Percentiles rank a stretch among this genome's conserved stretches.
phyloP scores from a whole-genome alignment of 2,888 invertebrate genomes.

The Gibbula magus region DNA sequence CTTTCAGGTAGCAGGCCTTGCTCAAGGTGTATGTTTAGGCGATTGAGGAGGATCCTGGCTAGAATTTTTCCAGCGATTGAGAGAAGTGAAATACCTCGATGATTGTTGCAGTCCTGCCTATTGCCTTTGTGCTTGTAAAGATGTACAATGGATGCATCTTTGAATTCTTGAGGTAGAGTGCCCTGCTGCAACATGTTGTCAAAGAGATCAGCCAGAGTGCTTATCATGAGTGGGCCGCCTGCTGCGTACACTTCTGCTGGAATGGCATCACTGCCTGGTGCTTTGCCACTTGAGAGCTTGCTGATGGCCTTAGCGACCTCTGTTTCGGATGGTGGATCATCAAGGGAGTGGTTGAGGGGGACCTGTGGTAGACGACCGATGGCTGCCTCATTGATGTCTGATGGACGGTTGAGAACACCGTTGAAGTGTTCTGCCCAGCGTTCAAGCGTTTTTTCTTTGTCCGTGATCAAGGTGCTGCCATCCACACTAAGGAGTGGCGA shows the following conservation, averaged over 20 bases:
- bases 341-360: background rate
- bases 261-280: background rate
- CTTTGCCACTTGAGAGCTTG: background rate
- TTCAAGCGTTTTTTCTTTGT: constrained; percentile 33
- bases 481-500: constrained; percentile 29
- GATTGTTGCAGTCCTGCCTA: constrained; percentile 30
- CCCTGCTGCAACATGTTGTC: background rate
- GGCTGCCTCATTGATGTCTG: constrained; percentile 31
- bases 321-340: background rate
- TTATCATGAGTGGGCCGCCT: background rate
- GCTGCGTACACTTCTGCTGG: background rate
- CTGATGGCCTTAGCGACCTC: background rate
- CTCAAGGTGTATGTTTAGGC: background rate
- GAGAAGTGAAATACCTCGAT: constrained; percentile 33
- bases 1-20: background rate
- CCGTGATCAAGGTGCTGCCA: constrained; percentile 30
- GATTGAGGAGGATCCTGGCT: constrained; percentile 36
- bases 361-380: constrained; percentile 25
- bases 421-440: constrained; percentile 41
- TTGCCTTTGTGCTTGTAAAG: constrained; percentile 30
- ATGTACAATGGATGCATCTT: constrained; percentile 36
- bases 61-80: constrained; percentile 37
- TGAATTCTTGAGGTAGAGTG: constrained; percentile 32
- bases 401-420: constrained; percentile 31
- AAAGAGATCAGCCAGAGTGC: background rate